Conservation (phyloP, 2,113 vertebrate genomes). For the Tonatia bakeri region DNA sequence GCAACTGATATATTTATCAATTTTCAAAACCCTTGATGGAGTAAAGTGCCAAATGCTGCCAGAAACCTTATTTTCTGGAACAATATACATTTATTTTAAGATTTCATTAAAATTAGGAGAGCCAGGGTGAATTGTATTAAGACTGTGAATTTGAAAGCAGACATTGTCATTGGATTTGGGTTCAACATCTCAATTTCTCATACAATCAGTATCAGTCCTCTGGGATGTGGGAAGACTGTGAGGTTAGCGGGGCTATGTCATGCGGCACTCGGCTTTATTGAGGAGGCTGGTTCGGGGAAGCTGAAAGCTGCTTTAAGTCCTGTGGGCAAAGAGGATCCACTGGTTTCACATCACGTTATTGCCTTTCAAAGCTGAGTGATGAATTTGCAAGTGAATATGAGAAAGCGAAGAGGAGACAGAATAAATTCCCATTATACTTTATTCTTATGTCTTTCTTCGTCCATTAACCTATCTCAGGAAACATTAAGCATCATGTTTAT, state of each 20-base stretch:
- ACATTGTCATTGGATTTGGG: slow-evolving; percentile 34
- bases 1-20: slow-evolving; percentile 55
- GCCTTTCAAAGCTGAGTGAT: background rate
- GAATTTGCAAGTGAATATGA: background rate
- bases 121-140: slow-evolving; percentile 46
- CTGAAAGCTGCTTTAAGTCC: background rate
- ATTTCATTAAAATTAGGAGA: slow-evolving; percentile 65
- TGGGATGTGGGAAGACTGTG: background rate
- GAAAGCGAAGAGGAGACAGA: background rate
- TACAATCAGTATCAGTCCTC: slow-evolving; percentile 47
- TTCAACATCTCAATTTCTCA: slow-evolving; percentile 56
- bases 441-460: background rate
- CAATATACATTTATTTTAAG: slow-evolving; percentile 56
- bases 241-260: background rate
- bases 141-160: slow-evolving; percentile 55
- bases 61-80: slow-evolving; percentile 58
- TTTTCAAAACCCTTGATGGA: slow-evolving; percentile 51
- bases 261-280: background rate
- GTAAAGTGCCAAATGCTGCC: slow-evolving; percentile 44
- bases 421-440: background rate
- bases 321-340: background rate
- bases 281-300: background rate
- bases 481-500: background rate
- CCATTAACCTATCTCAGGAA: background rate
- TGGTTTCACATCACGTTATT: background rate